A percentile compares a stretch with the other conserved stretches of the same genome.
These are phyloP conservation scores for Empis stercorea DNA, from an alignment of 2,888 invertebrate species.

Conservation along the genomic window DNA sequence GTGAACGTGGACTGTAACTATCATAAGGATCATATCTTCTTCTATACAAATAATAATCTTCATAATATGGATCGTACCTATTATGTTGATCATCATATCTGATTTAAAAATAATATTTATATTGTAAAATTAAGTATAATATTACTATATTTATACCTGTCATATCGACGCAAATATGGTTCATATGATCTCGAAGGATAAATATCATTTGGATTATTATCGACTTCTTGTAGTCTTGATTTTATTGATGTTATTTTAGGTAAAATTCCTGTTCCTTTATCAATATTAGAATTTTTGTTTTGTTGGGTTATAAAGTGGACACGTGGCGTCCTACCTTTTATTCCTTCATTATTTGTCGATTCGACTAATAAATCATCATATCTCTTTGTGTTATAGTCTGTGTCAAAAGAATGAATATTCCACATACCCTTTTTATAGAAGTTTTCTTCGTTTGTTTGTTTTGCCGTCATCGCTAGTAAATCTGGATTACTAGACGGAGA, in stretches of 20 bases:
- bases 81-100: constrained; percentile 32
- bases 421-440: constrained; percentile 47
- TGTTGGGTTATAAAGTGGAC: constrained; percentile 56
- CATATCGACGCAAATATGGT: constrained; percentile 32
- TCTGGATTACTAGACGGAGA: constrained; percentile 8
- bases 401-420: constrained; percentile 45
- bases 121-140: not conserved
- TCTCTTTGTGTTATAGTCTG: constrained; percentile 18
- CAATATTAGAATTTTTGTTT: constrained; percentile 23
- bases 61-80: constrained; percentile 30
- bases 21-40: constrained; percentile 33
- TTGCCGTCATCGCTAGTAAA: constrained; percentile 19
- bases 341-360: constrained; percentile 42
- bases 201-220: constrained; percentile 18
- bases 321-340: constrained; percentile 46
- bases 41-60: constrained; percentile 30
- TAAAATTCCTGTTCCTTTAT: constrained; percentile 16
- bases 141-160: constrained; percentile 22
- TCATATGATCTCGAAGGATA: constrained; percentile 33
- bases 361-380: constrained; percentile 38
- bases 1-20: constrained; percentile 31
- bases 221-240: constrained; percentile 6
- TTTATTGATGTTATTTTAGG: constrained; percentile 17
- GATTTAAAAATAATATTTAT: not conserved
- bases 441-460: constrained; percentile 38